Evolutionary conservation across 2,888 invertebrate species (phyloP), one percentile per base, ranked within the genome.

Genomic region (Habroteleia sp.): DNA sequence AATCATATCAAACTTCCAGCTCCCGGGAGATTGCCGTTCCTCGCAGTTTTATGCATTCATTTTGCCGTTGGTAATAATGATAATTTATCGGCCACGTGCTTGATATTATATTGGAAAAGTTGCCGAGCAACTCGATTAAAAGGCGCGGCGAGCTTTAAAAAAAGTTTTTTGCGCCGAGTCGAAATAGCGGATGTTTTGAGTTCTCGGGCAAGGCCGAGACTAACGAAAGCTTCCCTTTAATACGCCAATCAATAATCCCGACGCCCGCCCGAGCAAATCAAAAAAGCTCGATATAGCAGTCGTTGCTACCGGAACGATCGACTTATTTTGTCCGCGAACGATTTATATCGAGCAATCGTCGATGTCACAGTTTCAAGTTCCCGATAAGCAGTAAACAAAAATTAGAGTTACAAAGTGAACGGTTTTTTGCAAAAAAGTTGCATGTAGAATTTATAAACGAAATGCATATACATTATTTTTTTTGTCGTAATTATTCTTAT

Each of bases 141-240:
- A 41, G 27, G 11, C 10, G 17, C 20, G 16, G 17, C 6, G 6
- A 1, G 27, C 23, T 41, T 23, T 23, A 1, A 3, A 31, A 10
- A 20, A 44, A 33, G 16, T 8, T 16, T 52, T 65, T 39, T 17
- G 16, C 7, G 42, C 10, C 2, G 33, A 52, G 13, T 50, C 68
- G 14, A 54, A 52, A 65, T 60, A 44, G 44, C 37, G 42, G 48
- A 27, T 54, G 68, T 65, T 65, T 52, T 27, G 69, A 60, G 56
- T 72, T 74, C 63, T 77, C 73, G 73, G 72, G 74, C 78, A 75
- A 78, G 78, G 78, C 74, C 77, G 79, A 42, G 56, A 41, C 68
- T 58, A 82, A 69, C 75, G 80, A 77, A 60, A 39, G 85, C 66
- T 85, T 82, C 85, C 82, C 85, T 84, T 85, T 85, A 84, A 84